Evolutionary conservation across 2,888 invertebrate species (phyloP), one percentile per base, ranked within the genome.

Genomic region (Caenorhabditis uteleia): DNA sequence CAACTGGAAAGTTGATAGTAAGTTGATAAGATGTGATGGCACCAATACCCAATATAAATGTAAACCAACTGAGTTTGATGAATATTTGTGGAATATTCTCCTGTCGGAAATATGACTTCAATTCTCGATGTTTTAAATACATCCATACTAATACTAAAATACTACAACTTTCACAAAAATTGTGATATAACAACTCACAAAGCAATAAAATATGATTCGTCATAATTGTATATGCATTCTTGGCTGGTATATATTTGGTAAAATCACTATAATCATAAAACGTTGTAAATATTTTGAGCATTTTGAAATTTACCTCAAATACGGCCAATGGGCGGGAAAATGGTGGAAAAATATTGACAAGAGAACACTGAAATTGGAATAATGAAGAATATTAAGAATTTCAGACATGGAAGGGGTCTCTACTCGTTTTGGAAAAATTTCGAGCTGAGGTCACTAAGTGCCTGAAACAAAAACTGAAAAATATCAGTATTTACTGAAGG

Each of bases 321-420:
- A 62, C 2, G 62, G 62, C 62, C 62, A 62, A 47, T 62, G 56
- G 27, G 47, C 62, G 5, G 55, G 62, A 53, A 62, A 56, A 36
- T 62, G 62, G 18, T 51, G 46, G 0, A 51, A 56, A 31, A 42
- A 38, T 38, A 56, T 56, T 38, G 56, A 62, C 38, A 62, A n/a
- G 20, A 62, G 21, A 25, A 62, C 62, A 29, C 62, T 62, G 54
- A 45, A 60, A 60, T 26, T 29, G 31, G 14, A 29, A 10, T 7
- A 29, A 29, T 29, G 8, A 29, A 29, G 7, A 14, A 10, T 29
- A 10, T 29, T 7, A 10, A 14, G 8, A 29, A 29, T 29, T 10
- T 29, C 31, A n/a, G n/a, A n/a, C n/a, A n/a, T n/a, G n/a, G n/a
- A n/a, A n/a, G n/a, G n/a, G n/a, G n/a, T n/a, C n/a, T n/a, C n/a